Evolutionary conservation across 2,888 invertebrate genomes (phyloP).

Genomic region (Cephus spinipes): DNA sequence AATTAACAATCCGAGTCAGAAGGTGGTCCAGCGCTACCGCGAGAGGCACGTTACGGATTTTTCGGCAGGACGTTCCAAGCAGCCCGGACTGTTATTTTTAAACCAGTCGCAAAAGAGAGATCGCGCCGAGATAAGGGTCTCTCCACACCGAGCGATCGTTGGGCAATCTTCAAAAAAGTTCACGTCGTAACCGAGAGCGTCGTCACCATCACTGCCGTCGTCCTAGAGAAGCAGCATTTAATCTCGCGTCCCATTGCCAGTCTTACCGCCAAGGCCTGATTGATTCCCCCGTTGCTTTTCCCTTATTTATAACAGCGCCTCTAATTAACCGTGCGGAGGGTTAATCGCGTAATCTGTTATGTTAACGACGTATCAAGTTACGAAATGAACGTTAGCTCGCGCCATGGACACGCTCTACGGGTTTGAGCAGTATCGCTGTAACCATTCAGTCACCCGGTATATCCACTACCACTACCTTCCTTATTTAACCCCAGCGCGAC

Average conservation of each 20-base stretch:
- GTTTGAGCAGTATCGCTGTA: background rate
- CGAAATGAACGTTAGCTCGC: conserved; percentile 43
- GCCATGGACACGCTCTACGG: background rate
- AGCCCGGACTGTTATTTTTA: background rate
- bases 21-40: background rate
- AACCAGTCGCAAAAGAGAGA: background rate
- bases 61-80: background rate
- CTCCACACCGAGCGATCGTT: background rate
- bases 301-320: conserved; percentile 45
- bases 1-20: background rate
- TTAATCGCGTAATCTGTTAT: conserved; percentile 55
- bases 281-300: conserved; percentile 44
- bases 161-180: background rate
- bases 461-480: background rate
- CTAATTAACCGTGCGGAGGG: conserved; percentile 51
- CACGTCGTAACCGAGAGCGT: background rate
- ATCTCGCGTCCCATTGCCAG: background rate
- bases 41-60: background rate
- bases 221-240: background rate
- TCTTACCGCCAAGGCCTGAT: conserved; percentile 31
- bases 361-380: conserved; percentile 54
- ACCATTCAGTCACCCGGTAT: background rate
- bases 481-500: background rate
- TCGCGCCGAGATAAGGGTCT: background rate
- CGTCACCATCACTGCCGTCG: background rate